Base-by-base conservation (phyloP, 2,113 vertebrate species). In the Protobothrops mucrosquamatus region DNA sequence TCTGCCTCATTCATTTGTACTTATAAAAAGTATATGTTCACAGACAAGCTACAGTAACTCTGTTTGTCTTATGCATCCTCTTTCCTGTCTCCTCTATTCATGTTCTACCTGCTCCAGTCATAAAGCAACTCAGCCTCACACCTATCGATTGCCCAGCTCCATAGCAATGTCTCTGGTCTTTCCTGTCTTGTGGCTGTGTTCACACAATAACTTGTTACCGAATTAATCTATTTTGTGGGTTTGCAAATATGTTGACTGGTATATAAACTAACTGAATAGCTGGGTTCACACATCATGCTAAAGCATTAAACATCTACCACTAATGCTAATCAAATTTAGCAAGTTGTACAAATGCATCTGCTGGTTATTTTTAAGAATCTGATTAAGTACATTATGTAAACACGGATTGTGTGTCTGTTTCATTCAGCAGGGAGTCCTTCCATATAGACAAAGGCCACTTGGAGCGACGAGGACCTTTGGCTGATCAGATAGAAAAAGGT, bases 401-500 rank as follows among this genome's bases (percentile, higher is more conserved):
- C 69, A 81, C 69, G 39, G 69, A 43, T 81, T n/a, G 5, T 34
- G 24, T 39, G 56, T 52, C 9, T 88, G 14, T 90, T 93, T 59
- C 39, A 34, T 93, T 93, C n/a, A 96, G 96, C 87, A 94, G 87
- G 90, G 95, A 96, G 69, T 90, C 93, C 29, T 96, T 95, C 90
- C 87, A 85, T 51, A 51, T 94, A 64, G 91, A 85, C 57, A 92
- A 95, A 89, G 85, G 52, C n/a, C 55, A 74, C 0, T 57, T 91
- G 43, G 87, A 93, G 26, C 59, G 87, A 34, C 92, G 23, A 86
- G 94, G 91, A 11, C 57, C 92, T 59, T 57, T 61, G 69, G 88
- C 61, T 46, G 43, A 91, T 90, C 87, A 93, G 48, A 29, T 43
- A 7, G 81, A 92, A n/a, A 86, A 61, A 2, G 4, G 22, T 34